Base-by-base conservation (phyloP, 2,888 invertebrate species). In the Andrena trimmerana region DNA sequence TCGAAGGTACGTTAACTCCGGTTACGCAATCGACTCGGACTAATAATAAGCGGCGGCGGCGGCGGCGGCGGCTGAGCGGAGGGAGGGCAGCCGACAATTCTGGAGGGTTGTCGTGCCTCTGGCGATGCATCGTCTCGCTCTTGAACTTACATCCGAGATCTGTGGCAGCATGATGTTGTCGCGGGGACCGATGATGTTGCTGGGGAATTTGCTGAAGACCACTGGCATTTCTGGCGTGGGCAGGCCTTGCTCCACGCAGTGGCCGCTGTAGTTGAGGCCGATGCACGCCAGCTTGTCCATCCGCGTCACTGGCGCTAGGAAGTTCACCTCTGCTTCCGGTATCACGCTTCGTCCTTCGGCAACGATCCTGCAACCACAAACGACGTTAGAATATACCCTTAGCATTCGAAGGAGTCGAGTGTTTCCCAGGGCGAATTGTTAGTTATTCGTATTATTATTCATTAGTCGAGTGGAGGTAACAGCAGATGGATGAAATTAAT, bases 241-340 rank as follows among this genome's bases (percentile, higher is more conserved):
- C 20, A 96, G 92, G 27, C 97, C 97, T 92, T 98, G 98, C 92
- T 98, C 98, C 70, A 96, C 95, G 90, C 98, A 98, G 90, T 98
- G 98, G 57, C 98, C 98, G 72, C 95, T 95, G 94, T 98, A 98
- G 94, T 98, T 98, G 79, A 98, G 95, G 0, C 98, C 98, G 16
- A 98, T 96, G 91, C 98, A 98, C 0, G 97, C 95, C 0, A 98
- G 96, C 94, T 98, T 98, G 90, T 98, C 98, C 78, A 97, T 97
- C 33, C 96, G 96, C 1, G 96, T 96, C 24, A 98, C 95, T 0
- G 98, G 98, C 0, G 98, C 95, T 62, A 96, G 92, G 2, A 97
- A 94, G 20, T 94, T 94, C 0, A 97, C 96, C 0, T 95, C 94
- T 0, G 95, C 94, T 7, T 96, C 92, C 90, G 94, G 91, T 59